Evolutionary conservation across 1,140 invertebrate species (phyloP).

Genomic region (Drosophila arizonae): DNA sequence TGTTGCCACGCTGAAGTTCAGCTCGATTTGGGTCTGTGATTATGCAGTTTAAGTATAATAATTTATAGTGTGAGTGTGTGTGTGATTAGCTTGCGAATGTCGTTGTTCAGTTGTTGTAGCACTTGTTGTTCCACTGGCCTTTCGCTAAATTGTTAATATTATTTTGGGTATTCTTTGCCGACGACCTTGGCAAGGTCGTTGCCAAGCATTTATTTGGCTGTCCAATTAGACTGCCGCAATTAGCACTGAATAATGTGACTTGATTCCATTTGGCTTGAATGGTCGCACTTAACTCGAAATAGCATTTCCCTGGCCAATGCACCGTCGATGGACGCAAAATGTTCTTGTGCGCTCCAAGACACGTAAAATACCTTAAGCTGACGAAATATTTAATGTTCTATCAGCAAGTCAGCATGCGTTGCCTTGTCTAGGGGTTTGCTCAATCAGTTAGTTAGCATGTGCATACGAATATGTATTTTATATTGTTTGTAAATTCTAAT

Average conservation of each 20-base stretch:
- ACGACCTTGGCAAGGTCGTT: conserved; percentile 62
- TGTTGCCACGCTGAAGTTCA: conserved; percentile 30
- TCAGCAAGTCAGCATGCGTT: conserved; percentile 6
- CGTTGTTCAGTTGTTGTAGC: background rate
- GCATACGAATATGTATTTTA: conserved; percentile 12
- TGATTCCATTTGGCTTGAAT: conserved; percentile 12
- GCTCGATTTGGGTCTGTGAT: conserved; percentile 53
- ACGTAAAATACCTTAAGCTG: background rate
- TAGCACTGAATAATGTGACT: conserved; percentile 34
- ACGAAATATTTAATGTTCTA: background rate
- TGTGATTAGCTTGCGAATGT: conserved; percentile 41
- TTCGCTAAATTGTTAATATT: conserved; percentile 30
- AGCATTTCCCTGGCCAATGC: conserved; percentile 14
- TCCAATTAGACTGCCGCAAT: conserved; percentile 25
- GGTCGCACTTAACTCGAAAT: conserved; percentile 14
- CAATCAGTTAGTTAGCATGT: conserved; percentile 46
- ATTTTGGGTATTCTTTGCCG: conserved; percentile 21
- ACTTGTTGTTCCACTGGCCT: conserved; percentile 15
- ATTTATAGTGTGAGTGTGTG: conserved; percentile 41
- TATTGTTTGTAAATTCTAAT: conserved; percentile 20
- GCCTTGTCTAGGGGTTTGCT: conserved; percentile 3
- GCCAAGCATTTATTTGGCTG: conserved; percentile 18
- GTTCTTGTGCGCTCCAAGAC: too few species aligned
- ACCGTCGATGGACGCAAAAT: conserved; percentile 3
- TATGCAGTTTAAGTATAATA: conserved; percentile 21